phyloP scores from a whole-genome alignment of 2,888 invertebrate species.

The Ceriagrion tenellum region DNA sequence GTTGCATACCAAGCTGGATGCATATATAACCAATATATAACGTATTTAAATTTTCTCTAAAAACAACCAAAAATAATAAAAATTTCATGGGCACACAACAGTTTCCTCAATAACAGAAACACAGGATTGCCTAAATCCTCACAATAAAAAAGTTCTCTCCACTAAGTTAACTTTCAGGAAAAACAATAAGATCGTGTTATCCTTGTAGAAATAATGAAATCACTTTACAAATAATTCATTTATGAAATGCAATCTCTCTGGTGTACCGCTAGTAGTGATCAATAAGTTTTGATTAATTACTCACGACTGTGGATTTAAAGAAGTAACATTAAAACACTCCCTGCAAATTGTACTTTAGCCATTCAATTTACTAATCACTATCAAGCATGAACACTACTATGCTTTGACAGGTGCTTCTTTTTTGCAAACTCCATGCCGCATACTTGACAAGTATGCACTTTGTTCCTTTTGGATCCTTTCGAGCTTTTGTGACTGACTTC shows the following conservation, averaged over 20 bases:
- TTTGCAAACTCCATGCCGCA: constrained; percentile 54
- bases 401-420: constrained; percentile 22
- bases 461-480: background rate
- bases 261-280: background rate
- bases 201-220: background rate
- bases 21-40: constrained; percentile 8
- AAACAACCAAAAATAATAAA: background rate
- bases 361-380: background rate
- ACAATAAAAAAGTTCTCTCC: background rate
- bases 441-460: constrained; percentile 42
- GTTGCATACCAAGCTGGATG: background rate
- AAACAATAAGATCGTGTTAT: background rate
- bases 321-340: background rate
- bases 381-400: constrained; percentile 20
- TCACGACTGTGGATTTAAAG: background rate
- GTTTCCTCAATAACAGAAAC: background rate
- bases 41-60: background rate
- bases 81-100: background rate
- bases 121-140: background rate
- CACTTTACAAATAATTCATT: background rate
- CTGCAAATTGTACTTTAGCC: background rate
- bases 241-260: background rate
- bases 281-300: constrained; percentile 41
- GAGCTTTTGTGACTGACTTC: constrained; percentile 6
- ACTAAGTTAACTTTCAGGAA: background rate